Evolutionary conservation across 2,888 invertebrate species (phyloP), one percentile per base, ranked within the genome.

Genomic region (Idaea biselata): DNA sequence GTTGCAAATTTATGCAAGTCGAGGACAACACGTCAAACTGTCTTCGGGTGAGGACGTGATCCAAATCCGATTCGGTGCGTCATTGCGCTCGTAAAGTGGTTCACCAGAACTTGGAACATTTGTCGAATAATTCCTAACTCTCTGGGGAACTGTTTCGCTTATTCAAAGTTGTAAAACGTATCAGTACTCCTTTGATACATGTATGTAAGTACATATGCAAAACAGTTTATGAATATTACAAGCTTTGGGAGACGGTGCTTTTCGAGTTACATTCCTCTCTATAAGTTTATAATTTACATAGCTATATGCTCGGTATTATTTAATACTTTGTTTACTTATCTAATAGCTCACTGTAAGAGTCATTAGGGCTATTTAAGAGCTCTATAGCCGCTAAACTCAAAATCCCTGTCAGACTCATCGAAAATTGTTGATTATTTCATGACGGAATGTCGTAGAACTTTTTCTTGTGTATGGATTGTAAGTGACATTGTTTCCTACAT

Each of bases 1-100:
- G 87, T 89, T 90, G 91, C 88, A 91, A 91, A 91, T 91, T 88
- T 91, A 91, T 91, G 91, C 91, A 88, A 91, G 86, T 84, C 86
- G 85, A 81, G 83, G 86, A 83, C 88, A 86, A 84, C 88, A 87
- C 86, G 88, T 89, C 90, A 89, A 87, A 87, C 89, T 88, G 88
- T 86, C 56, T 56, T 56, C 56, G 56, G 56, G 6, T 18, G 80
- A 84, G 81, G 79, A 88, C 86, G 87, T 88, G 88, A 89, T 89
- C 87, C 84, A 87, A 88, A 89, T 88, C 85, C 87, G 83, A 88
- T 88, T 88, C 81, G 67, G 77, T 74, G 84, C 84, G 83, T 84
- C 87, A 83, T 87, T 86, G 80, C 79, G 79, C 82, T 80, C 80
- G 85, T 89, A 88, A 88, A 88, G 86, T 86, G 87, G 82, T 88